Conservation (phyloP, 2,888 invertebrate genomes). For the Brachyopa scutellaris region DNA sequence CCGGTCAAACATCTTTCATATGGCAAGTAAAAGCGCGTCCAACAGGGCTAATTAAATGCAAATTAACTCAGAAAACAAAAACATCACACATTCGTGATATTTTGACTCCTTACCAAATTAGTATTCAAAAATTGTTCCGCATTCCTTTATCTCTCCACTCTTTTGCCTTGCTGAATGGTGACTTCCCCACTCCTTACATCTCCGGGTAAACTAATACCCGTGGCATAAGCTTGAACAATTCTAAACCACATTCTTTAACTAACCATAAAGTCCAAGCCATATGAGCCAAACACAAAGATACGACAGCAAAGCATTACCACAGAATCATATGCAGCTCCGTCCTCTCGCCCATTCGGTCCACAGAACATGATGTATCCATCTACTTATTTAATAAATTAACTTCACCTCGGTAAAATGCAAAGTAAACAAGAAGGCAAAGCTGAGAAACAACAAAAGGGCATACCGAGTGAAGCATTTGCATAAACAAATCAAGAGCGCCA, state of each 20-base stretch:
- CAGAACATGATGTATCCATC: constrained; percentile 45
- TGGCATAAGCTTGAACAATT: constrained; percentile 56
- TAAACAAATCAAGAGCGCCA: constrained; percentile 53
- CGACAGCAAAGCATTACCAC: constrained; percentile 11
- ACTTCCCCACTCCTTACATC: background rate
- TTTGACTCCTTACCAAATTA: constrained; percentile 10
- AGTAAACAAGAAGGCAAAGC: constrained; percentile 57
- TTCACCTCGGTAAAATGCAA: constrained; percentile 66
- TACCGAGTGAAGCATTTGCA: constrained; percentile 50
- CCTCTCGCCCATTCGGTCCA: background rate
- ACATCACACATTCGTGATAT: background rate
- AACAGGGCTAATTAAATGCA: constrained; percentile 33
- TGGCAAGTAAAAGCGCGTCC: background rate
- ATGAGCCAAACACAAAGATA: constrained; percentile 28
- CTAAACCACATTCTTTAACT: constrained; percentile 50
- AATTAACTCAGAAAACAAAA: constrained; percentile 13
- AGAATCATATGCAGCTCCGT: constrained; percentile 20
- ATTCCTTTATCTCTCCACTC: constrained; percentile 24
- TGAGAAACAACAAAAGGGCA: constrained; percentile 26
- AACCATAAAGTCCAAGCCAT: constrained; percentile 54
- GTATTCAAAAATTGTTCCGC: constrained; percentile 58
- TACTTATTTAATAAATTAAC: constrained; percentile 71
- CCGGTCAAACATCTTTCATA: constrained; percentile 11
- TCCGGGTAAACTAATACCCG: constrained; percentile 48
- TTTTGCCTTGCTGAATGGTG: background rate